Conservation (phyloP, 2,797 vertebrate species). For the Loriculus beryllinus region DNA sequence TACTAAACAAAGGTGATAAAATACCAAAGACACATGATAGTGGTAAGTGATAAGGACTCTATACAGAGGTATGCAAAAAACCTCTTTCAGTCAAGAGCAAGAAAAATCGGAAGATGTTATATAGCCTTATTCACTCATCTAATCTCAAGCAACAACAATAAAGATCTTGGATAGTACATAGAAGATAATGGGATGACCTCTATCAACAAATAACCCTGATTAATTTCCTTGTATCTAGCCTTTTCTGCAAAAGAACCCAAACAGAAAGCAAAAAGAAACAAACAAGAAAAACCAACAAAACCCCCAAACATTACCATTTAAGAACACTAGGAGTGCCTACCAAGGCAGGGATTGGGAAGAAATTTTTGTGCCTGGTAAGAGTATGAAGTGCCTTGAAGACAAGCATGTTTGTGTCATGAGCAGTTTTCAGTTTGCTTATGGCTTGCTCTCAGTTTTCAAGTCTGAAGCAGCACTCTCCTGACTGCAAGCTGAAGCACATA, state of each 20-base stretch:
- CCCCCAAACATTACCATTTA: background rate
- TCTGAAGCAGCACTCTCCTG: background rate
- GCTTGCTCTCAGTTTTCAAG: background rate
- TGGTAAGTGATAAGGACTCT: background rate
- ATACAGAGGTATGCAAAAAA: background rate
- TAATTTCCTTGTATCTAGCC: background rate
- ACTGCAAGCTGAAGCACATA: background rate
- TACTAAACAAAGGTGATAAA: background rate
- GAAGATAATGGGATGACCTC: background rate
- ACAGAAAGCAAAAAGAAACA: background rate
- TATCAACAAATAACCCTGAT: background rate
- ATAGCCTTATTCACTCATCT: background rate
- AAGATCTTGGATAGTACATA: background rate
- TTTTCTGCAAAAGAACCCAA: background rate
- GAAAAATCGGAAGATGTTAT: background rate
- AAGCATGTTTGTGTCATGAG: background rate
- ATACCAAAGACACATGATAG: background rate
- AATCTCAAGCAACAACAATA: background rate
- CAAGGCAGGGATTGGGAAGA: background rate
- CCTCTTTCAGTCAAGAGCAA: background rate
- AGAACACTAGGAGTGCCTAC: background rate
- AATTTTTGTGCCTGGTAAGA: background rate
- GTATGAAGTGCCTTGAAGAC: background rate
- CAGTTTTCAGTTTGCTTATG: conserved; percentile 5
- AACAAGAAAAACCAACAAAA: background rate